These are phyloP conservation scores for Chydorus sphaericus DNA, from an alignment of 2,888 invertebrate genomes.

Conservation along the genomic window DNA sequence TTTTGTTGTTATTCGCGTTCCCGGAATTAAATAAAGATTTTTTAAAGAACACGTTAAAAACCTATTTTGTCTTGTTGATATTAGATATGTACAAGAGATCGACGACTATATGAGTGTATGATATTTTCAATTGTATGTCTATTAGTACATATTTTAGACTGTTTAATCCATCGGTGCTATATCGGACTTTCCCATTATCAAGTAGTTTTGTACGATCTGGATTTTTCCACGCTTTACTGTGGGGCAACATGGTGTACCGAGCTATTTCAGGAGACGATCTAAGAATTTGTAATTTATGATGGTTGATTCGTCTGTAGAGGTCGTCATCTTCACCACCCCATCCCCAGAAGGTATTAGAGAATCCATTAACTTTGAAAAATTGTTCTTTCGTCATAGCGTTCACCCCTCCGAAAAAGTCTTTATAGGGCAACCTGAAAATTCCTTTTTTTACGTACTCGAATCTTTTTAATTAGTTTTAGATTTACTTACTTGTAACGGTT, in stretches of 20 bases:
- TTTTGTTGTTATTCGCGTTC: too few relatives aligned
- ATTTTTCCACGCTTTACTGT: not conserved
- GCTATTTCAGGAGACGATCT: not conserved
- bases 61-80: too few relatives aligned
- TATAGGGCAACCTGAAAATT: conserved; percentile 75
- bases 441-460: too few relatives aligned
- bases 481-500: too few relatives aligned
- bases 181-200: conserved; percentile 68
- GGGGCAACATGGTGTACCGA: not conserved
- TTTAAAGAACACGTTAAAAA: too few relatives aligned
- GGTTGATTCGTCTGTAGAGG: not conserved
- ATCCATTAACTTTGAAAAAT: not conserved
- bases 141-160: conserved; percentile 63
- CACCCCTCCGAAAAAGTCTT: conserved; percentile 38
- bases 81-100: too few relatives aligned
- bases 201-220: conserved; percentile 49
- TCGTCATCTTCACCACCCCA: conserved; percentile 2
- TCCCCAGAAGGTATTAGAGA: not conserved
- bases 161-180: conserved; percentile 71
- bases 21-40: too few relatives aligned
- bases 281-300: not conserved
- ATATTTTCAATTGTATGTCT: conserved; percentile 47
- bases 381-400: not conserved
- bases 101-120: conserved; percentile 71
- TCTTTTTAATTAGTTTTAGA: too few relatives aligned